Conservation (phyloP, 2,113 vertebrate genomes). For the Pyxicephalus adspersus region DNA sequence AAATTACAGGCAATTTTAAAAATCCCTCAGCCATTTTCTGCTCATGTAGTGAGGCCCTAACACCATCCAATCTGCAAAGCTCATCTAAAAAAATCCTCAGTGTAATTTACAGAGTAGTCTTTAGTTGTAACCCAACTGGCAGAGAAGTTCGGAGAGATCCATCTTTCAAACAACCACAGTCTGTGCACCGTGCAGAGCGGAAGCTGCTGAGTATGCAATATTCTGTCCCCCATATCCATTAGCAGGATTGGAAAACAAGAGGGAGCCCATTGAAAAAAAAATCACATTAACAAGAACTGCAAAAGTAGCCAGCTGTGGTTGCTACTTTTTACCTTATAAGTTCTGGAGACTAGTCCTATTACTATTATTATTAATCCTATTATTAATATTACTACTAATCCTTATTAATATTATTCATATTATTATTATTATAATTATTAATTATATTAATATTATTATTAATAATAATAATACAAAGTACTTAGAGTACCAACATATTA, state of each 20-base stretch:
- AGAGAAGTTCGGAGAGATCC: slow-evolving; percentile 30
- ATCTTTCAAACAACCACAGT: slow-evolving; percentile 32
- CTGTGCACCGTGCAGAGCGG: slow-evolving; percentile 13
- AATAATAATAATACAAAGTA: too few species aligned
- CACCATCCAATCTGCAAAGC: neutral
- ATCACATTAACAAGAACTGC: slow-evolving; percentile 30
- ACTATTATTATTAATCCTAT: too few species aligned
- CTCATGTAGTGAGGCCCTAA: neutral
- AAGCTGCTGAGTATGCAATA: slow-evolving; percentile 35
- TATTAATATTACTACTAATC: too few species aligned
- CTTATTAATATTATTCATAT: too few species aligned
- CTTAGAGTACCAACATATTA: too few species aligned
- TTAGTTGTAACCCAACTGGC: slow-evolving; percentile 5
- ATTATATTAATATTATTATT: too few species aligned
- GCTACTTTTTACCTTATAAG: neutral
- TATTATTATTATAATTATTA: too few species aligned
- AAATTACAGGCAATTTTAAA: neutral
- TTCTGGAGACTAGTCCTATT: neutral
- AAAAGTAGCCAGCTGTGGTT: neutral
- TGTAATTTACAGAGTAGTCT: slow-evolving; percentile 24
- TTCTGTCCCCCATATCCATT: slow-evolving; percentile 32
- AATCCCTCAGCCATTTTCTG: neutral
- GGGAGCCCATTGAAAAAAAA: neutral
- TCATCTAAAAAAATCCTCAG: slow-evolving; percentile 16
- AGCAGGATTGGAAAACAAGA: slow-evolving; percentile 47